These are phyloP conservation scores for Chrysotoxum bicinctum DNA, from an alignment of 2,888 invertebrate species.

Conservation along the genomic window DNA sequence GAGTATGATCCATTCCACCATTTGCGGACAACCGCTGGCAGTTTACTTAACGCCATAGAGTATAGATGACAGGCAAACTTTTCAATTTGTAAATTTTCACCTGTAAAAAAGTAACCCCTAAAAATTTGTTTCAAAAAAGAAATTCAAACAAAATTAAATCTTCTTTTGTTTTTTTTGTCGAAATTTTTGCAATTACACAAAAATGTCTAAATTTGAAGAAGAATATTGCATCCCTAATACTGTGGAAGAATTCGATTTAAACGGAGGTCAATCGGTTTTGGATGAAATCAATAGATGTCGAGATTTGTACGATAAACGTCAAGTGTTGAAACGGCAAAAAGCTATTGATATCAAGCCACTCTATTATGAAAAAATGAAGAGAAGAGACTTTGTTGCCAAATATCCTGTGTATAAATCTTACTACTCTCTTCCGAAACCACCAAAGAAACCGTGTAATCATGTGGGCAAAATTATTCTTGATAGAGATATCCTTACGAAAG, in stretches of 20 bases:
- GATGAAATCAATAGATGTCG: slow-evolving; percentile 77
- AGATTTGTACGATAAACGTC: slow-evolving; percentile 75
- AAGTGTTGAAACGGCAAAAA: slow-evolving; percentile 29
- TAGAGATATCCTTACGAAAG: slow-evolving; percentile 78
- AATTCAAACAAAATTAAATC: slow-evolving; percentile 17
- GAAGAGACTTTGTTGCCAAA: slow-evolving; percentile 65
- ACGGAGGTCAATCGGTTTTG: slow-evolving; percentile 73
- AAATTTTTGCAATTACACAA: not conserved
- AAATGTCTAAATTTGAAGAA: slow-evolving; percentile 31
- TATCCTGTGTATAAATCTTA: slow-evolving; percentile 75
- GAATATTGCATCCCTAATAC: slow-evolving; percentile 74
- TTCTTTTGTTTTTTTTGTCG: not conserved
- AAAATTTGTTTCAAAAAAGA: slow-evolving; percentile 7
- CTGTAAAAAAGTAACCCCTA: slow-evolving; percentile 62
- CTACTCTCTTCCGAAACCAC: slow-evolving; percentile 76
- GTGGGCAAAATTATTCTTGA: slow-evolving; percentile 78
- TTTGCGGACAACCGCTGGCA: slow-evolving; percentile 88
- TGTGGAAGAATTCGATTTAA: slow-evolving; percentile 53
- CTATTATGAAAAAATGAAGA: slow-evolving; percentile 73
- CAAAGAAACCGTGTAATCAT: slow-evolving; percentile 76
- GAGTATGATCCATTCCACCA: slow-evolving; percentile 89
- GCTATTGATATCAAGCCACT: slow-evolving; percentile 76
- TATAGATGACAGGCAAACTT: slow-evolving; percentile 86
- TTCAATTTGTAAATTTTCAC: slow-evolving; percentile 76
- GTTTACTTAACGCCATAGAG: slow-evolving; percentile 84